Evolutionary conservation across 2,888 invertebrate genomes (phyloP).

Genomic region (Junonia oenone): DNA sequence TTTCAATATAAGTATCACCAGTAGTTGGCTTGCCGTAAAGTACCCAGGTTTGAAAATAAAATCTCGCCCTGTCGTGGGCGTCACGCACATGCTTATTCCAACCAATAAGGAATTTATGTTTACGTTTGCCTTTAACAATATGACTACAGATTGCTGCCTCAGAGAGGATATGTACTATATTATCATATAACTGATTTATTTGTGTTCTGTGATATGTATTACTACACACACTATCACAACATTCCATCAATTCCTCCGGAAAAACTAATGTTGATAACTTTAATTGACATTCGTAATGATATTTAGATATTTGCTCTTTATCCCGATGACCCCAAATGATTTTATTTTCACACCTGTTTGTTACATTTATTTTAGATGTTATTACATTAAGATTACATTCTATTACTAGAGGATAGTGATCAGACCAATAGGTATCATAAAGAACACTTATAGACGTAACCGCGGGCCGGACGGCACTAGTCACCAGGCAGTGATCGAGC

Average conservation of each 20-base stretch:
- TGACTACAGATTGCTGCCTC: conserved; percentile 12
- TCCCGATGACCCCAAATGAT: conserved; percentile 25
- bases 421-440: conserved; percentile 25
- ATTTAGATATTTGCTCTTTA: conserved; percentile 12
- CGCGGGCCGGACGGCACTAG: conserved; percentile 14
- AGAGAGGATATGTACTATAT: conserved; percentile 18
- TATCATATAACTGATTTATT: conserved; percentile 24
- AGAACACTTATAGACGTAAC: conserved; percentile 6
- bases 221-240: conserved; percentile 5
- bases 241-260: conserved; percentile 15
- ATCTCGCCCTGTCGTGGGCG: neutral
- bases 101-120: conserved; percentile 14
- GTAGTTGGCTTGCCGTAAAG: neutral
- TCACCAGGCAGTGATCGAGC: conserved; percentile 28
- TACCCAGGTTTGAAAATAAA: neutral
- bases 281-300: conserved; percentile 4
- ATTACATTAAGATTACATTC: conserved; percentile 23
- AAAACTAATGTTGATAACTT: conserved; percentile 13
- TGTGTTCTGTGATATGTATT: conserved; percentile 12
- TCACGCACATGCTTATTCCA: conserved; percentile 22
- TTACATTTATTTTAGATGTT: conserved; percentile 4
- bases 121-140: neutral
- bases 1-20: conserved; percentile 17
- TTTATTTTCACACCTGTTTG: conserved; percentile 3
- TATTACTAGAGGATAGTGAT: conserved; percentile 26